Percentiles rank a stretch among this genome's conserved stretches.
Conservation (phyloP, 2,113 vertebrate species). For the Corythornis vintsioides region DNA sequence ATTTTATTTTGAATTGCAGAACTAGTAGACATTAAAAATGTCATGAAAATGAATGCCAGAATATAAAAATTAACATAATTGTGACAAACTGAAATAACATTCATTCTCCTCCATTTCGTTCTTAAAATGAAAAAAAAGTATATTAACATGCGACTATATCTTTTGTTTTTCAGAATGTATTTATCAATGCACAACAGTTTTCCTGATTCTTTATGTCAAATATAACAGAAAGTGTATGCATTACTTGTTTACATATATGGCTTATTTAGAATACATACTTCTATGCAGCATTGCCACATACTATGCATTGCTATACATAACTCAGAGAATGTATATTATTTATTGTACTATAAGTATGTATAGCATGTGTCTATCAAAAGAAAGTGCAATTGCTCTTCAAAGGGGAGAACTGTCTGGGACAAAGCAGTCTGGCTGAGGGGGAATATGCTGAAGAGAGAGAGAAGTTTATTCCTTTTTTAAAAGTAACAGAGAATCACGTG, state of each 20-base stretch:
- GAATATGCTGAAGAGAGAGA: accelerated
- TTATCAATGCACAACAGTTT: neutral
- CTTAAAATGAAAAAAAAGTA: neutral
- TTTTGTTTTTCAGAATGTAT: neutral
- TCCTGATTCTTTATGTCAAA: neutral
- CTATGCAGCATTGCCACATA: neutral
- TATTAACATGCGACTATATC: neutral
- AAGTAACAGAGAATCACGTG: neutral
- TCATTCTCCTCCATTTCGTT: neutral
- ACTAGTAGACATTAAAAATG: neutral
- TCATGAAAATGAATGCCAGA: neutral
- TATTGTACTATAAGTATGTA: neutral
- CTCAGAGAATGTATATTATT: neutral
- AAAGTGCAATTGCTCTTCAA: neutral
- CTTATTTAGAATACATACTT: neutral
- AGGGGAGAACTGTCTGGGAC: neutral
- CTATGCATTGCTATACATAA: neutral
- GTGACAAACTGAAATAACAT: neutral
- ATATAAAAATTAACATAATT: neutral
- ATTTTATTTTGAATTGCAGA: neutral
- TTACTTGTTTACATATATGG: neutral
- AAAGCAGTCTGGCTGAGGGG: neutral
- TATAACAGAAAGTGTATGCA: neutral
- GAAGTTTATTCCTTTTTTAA: neutral
- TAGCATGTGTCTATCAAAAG: neutral